phyloP scores from a whole-genome alignment of 2,113 vertebrate genomes.

The Tamias sibiricus region DNA sequence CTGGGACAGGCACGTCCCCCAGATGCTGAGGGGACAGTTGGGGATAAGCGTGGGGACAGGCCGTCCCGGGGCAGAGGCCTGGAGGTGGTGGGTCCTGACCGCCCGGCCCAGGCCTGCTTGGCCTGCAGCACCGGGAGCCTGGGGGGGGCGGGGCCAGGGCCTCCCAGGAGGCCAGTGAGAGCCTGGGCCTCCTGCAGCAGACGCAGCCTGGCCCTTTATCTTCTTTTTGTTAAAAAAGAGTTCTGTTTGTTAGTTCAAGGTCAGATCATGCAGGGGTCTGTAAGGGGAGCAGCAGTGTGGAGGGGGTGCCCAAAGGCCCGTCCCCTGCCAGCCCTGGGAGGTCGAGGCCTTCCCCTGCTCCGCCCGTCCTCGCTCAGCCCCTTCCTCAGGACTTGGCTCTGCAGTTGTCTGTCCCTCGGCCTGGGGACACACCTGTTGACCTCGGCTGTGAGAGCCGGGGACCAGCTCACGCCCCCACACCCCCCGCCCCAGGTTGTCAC shows the following conservation, averaged over 20 bases:
- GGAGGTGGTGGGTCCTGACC: rapidly evolving
- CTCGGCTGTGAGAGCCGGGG: not conserved
- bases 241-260: not conserved
- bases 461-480: rapidly evolving
- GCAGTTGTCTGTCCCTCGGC: not conserved
- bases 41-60: rapidly evolving
- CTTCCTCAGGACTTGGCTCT: not conserved
- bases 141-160: not conserved
- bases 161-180: not conserved
- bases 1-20: not conserved
- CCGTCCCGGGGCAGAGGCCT: rapidly evolving
- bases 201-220: not conserved
- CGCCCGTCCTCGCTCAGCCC: rapidly evolving
- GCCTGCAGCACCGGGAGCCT: not conserved
- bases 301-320: too few relatives aligned
- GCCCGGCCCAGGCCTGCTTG: not conserved
- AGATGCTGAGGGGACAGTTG: not conserved
- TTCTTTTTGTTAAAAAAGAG: not conserved
- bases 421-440: not conserved
- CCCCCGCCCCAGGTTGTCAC: too few relatives aligned
- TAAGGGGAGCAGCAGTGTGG: too few relatives aligned
- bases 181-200: not conserved
- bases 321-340: too few relatives aligned
- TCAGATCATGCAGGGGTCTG: too few relatives aligned
- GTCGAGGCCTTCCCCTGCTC: too few relatives aligned